Evolutionary conservation across 2,888 invertebrate genomes (phyloP), one percentile per base, ranked within the genome.

Genomic region (Schrankia costaestrigalis): DNA sequence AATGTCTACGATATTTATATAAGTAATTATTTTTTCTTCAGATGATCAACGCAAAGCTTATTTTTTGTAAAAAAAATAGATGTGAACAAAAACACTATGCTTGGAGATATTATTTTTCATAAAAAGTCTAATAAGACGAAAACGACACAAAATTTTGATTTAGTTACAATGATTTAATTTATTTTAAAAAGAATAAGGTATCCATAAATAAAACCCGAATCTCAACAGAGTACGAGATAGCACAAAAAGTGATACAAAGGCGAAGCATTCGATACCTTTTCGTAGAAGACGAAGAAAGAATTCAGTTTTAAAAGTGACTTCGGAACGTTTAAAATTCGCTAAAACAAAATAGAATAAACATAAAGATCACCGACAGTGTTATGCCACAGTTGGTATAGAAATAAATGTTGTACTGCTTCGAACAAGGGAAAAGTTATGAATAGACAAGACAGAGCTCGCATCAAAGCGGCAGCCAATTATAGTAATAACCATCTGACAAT

Each of bases 171-270:
- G 52, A 45, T 43, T 49, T 57, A 55, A 56, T 71, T 72, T 68
- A 67, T 72, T 68, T 70, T 67, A 47, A 52, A 52, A 57, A 65
- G 66, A 63, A 56, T 67, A 47, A 46, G 23, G 29, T 26, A 43
- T 54, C 71, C 72, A 78, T 84, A 83, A 85, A 84, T 82, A 83
- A 82, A 74, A 74, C 68, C 63, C 54, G 69, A 73, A 73, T 76
- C 69, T 61, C 58, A 77, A 73, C 79, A 75, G 71, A 70, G 72
- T 77, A 70, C 63, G 68, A 67, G 65, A 71, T 78, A 63, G 66
- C 67, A 72, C 82, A 86, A 86, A 86, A 87, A 87, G 84, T 82
- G 76, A 80, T 82, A 87, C 86, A 87, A 86, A 86, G 86, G 84
- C 80, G 78, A 82, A 76, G 78, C 72, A 83, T 83, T 74, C 80